Conservation (phyloP, 2,797 vertebrate genomes). For the Molossus alvarezi region DNA sequence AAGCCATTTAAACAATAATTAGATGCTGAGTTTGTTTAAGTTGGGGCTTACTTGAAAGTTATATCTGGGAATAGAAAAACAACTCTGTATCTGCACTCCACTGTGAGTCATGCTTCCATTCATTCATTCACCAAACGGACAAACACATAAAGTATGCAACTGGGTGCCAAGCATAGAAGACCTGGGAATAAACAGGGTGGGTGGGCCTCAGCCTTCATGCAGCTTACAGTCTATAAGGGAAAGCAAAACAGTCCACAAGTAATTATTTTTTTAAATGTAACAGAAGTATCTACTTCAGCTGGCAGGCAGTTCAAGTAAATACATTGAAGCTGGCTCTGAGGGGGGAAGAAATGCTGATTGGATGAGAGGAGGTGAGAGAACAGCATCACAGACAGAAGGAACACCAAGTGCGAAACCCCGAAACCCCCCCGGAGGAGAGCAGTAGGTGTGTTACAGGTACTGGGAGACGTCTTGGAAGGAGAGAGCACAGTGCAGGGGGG, state of each 20-base stretch:
- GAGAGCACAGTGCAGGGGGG: not conserved
- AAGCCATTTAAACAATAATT: slow-evolving; percentile 62
- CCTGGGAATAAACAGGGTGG: not conserved
- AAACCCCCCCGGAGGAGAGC: not conserved
- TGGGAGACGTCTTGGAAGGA: not conserved
- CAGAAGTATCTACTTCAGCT: not conserved
- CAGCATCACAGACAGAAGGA: not conserved
- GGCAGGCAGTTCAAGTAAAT: not conserved
- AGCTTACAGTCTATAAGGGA: not conserved
- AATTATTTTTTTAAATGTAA: not conserved
- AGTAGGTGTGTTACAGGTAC: not conserved
- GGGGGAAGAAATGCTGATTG: not conserved
- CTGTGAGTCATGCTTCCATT: not conserved
- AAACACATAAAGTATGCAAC: not conserved
- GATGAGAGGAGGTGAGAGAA: not conserved
- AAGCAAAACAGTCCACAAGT: not conserved
- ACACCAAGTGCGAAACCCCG: not conserved
- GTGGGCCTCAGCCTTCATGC: not conserved
- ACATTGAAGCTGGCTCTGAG: not conserved
- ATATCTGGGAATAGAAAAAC: not conserved
- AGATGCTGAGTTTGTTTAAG: slow-evolving; percentile 59
- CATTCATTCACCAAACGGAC: slow-evolving; percentile 9
- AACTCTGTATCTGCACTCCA: not conserved
- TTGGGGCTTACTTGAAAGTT: slow-evolving; percentile 5
- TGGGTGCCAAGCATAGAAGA: not conserved